Percentiles rank a stretch among this genome's conserved stretches.
Conservation (phyloP, 2,797 vertebrate genomes). For the Cuniculus paca region DNA sequence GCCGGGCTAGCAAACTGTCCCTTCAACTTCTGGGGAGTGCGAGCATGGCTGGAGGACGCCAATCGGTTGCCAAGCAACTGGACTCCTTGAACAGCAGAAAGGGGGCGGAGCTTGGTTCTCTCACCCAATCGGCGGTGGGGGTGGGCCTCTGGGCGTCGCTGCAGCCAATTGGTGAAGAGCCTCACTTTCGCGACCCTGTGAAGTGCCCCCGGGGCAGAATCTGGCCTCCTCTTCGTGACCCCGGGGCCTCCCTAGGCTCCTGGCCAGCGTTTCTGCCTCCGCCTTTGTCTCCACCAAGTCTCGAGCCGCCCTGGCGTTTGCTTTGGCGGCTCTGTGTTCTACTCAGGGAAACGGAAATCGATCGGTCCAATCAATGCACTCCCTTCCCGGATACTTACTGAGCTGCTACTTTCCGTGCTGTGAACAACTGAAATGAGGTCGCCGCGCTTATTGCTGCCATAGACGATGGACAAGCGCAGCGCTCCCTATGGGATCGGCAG, state of each 20-base stretch:
- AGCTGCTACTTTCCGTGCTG: background rate
- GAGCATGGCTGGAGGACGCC: fast-evolving
- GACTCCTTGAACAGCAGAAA: fast-evolving
- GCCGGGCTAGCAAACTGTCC: fast-evolving
- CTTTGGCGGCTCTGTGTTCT: background rate
- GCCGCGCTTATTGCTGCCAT: background rate
- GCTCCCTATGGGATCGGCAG: background rate
- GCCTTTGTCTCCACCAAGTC: background rate
- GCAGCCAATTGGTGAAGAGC: constrained; percentile 22
- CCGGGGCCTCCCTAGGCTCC: background rate
- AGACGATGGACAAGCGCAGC: background rate
- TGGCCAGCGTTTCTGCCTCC: background rate
- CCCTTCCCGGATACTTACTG: background rate
- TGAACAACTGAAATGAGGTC: background rate
- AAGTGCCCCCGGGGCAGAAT: background rate
- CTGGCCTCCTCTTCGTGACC: background rate
- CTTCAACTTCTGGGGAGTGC: background rate
- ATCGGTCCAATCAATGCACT: background rate
- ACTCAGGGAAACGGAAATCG: background rate
- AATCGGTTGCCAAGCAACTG: constrained; percentile 66
- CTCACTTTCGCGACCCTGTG: background rate
- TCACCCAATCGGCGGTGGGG: constrained; percentile 50
- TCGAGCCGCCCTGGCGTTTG: no score
- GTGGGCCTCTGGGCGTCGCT: background rate
- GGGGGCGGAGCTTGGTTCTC: background rate